Evolutionary conservation across 2,888 invertebrate genomes (phyloP).

Genomic region (Cecidostiba fungosa): DNA sequence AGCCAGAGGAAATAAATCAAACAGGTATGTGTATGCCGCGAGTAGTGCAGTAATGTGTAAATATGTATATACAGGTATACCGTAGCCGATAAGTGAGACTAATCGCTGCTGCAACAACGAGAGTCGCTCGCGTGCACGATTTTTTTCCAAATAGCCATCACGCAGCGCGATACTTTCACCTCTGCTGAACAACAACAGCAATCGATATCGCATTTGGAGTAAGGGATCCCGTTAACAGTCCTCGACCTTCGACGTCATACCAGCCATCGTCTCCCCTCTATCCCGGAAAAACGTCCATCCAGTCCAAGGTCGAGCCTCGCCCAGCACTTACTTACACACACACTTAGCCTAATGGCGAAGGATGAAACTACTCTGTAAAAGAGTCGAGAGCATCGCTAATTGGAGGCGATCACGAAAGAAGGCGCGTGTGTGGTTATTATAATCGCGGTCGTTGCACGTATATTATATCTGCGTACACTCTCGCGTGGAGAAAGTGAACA

Average conservation of each 20-base stretch:
- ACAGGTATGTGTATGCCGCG: background rate
- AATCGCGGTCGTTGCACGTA: slow-evolving; percentile 8
- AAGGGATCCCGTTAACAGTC: background rate
- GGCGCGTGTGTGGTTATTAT: background rate
- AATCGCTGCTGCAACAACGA: background rate
- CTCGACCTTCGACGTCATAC: slow-evolving; percentile 14
- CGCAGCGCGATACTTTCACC: background rate
- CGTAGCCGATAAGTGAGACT: background rate
- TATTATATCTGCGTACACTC: background rate
- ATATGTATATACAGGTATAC: background rate
- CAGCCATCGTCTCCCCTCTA: background rate
- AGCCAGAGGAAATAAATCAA: background rate
- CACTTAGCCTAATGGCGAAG: background rate
- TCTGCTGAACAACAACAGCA: background rate
- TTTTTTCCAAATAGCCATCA: background rate
- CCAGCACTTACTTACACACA: background rate
- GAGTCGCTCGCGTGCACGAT: background rate
- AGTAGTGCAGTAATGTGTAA: background rate
- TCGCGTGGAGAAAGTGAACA: slow-evolving; percentile 10
- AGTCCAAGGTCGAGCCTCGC: slow-evolving; percentile 12
- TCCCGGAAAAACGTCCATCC: background rate
- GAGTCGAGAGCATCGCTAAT: slow-evolving; percentile 1
- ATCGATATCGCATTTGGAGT: background rate
- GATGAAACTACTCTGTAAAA: background rate
- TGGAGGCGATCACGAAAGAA: background rate